Percentiles rank a stretch among this genome's conserved stretches.
These are phyloP conservation scores for Anastrepha ludens DNA, from an alignment of 1,140 invertebrate genomes.

Conservation along the genomic window DNA sequence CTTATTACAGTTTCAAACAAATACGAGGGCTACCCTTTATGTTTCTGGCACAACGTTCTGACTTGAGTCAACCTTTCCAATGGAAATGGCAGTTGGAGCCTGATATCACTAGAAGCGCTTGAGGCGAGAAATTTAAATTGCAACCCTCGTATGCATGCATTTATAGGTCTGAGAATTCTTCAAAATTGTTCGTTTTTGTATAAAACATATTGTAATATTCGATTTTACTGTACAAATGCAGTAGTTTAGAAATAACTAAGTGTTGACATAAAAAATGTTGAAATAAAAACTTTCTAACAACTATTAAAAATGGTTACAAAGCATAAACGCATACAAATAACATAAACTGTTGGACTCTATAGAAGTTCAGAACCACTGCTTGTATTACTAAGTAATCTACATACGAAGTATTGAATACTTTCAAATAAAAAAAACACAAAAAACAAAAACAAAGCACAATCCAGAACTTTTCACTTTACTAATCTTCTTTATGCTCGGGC, in stretches of 20 bases:
- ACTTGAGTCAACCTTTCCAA: too few relatives aligned
- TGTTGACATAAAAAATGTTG: not conserved
- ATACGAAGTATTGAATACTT: not conserved
- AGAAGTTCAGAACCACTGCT: not conserved
- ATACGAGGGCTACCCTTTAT: too few relatives aligned
- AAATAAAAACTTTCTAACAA: not conserved
- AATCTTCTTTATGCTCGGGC: constrained; percentile 73
- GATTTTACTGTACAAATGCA: not conserved
- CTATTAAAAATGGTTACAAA: not conserved
- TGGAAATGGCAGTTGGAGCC: too few relatives aligned
- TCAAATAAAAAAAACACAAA: not conserved
- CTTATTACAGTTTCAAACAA: too few relatives aligned
- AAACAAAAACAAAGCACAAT: not conserved
- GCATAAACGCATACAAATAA: not conserved
- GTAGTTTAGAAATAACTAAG: not conserved
- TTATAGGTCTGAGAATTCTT: not conserved
- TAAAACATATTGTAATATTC: constrained; percentile 14
- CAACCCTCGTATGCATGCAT: too few relatives aligned
- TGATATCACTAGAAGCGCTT: too few relatives aligned
- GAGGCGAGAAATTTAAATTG: too few relatives aligned
- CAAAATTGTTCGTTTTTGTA: constrained; percentile 33
- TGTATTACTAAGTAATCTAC: not conserved
- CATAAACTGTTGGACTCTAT: not conserved
- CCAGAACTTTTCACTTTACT: constrained; percentile 62
- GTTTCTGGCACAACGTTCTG: too few relatives aligned